Percentiles rank a stretch among this genome's conserved stretches.
These are phyloP conservation scores for Toxonevra muliebris DNA, from an alignment of 2,888 invertebrate species.

Conservation along the genomic window DNA sequence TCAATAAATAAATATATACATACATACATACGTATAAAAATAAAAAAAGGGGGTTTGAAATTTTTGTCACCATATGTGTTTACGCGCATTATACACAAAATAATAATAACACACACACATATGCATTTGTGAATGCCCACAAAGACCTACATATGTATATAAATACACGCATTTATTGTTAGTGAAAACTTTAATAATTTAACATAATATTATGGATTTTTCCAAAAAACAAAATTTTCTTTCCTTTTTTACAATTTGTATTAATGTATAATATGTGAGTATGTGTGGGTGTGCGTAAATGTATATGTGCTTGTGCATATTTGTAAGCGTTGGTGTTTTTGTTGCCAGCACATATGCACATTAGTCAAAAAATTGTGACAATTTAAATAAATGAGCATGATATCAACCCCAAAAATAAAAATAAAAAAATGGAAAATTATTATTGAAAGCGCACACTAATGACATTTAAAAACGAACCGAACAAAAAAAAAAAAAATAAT, in stretches of 20 bases:
- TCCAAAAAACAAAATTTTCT: neutral
- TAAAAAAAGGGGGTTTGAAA: neutral
- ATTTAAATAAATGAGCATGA: conserved; percentile 53
- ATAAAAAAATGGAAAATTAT: no score
- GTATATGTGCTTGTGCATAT: neutral
- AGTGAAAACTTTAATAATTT: conserved; percentile 6
- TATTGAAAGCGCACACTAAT: no score
- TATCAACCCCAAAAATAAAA: conserved; percentile 26
- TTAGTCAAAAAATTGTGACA: conserved; percentile 46
- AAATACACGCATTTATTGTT: neutral
- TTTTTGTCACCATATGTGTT: neutral
- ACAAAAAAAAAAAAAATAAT: no score
- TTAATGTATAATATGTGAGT: neutral
- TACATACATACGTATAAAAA: neutral
- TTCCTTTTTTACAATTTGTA: neutral
- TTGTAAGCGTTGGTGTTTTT: neutral
- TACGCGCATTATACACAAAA: no score
- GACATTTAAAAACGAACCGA: no score
- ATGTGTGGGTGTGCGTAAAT: neutral
- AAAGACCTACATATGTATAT: no score
- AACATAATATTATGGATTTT: neutral
- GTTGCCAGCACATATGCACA: neutral
- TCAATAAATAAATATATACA: neutral
- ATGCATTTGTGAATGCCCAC: neutral
- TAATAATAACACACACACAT: neutral